A percentile compares a stretch with the other conserved stretches of the same genome.
Conservation (phyloP, 1,140 invertebrate genomes). For the Acyrthosiphon pisum region DNA sequence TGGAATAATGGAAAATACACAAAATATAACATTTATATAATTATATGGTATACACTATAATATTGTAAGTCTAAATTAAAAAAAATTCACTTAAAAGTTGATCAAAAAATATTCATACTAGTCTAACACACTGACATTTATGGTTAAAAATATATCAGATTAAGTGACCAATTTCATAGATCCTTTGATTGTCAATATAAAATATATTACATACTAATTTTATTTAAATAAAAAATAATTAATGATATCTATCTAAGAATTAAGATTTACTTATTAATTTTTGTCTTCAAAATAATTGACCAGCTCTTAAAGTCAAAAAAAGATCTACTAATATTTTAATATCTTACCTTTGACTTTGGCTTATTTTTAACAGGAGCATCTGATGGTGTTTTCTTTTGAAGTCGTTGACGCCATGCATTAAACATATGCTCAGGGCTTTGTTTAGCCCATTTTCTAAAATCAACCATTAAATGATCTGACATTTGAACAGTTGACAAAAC, state of each 20-base stretch:
- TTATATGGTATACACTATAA: too few relatives aligned
- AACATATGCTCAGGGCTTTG: conserved; percentile 78
- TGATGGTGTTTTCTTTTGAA: conserved; percentile 64
- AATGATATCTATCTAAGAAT: neutral
- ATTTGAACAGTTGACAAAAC: conserved; percentile 66
- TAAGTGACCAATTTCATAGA: neutral
- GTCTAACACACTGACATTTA: neutral
- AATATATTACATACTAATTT: neutral
- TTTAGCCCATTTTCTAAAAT: conserved; percentile 78
- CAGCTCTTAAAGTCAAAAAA: neutral
- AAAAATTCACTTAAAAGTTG: neutral
- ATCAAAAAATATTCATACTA: neutral
- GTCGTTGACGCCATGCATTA: conserved; percentile 72
- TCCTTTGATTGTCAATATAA: too few relatives aligned
- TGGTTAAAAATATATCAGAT: neutral
- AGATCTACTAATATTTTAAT: neutral
- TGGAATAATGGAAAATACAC: too few relatives aligned
- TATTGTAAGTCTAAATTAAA: too few relatives aligned
- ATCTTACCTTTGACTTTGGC: conserved; percentile 58
- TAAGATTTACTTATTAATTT: neutral
- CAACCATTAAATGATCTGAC: conserved; percentile 72
- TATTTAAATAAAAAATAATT: neutral
- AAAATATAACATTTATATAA: too few relatives aligned
- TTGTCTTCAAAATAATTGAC: neutral
- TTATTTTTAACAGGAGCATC: conserved; percentile 59